phyloP scores from a whole-genome alignment of 2,888 invertebrate species.

The Glaucopsyche alexis region DNA sequence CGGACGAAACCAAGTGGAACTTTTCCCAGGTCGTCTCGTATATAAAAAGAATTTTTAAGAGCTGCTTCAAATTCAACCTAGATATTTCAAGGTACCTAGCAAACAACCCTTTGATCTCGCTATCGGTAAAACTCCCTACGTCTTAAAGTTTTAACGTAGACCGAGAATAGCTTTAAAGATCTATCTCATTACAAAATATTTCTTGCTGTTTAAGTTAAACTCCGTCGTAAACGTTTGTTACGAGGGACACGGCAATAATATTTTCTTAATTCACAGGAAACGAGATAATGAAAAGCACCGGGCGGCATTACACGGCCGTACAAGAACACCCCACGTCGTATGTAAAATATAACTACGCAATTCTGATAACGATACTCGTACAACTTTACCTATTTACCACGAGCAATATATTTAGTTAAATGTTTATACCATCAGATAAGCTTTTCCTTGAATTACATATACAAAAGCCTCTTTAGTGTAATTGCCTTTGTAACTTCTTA shows the following conservation, averaged over 20 bases:
- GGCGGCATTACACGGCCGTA: constrained; percentile 56
- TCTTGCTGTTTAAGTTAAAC: neutral
- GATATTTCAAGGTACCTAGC: constrained; percentile 48
- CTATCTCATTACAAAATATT: neutral
- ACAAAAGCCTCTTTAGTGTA: constrained; percentile 28
- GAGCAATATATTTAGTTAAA: constrained; percentile 68
- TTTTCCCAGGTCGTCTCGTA: constrained; percentile 64
- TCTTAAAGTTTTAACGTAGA: constrained; percentile 13
- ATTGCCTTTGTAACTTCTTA: constrained; percentile 27
- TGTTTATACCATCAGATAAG: constrained; percentile 63
- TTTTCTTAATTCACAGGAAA: constrained; percentile 58
- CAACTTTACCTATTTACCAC: constrained; percentile 68
- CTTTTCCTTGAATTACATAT: constrained; percentile 44
- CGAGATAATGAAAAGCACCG: constrained; percentile 59
- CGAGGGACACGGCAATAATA: constrained; percentile 43
- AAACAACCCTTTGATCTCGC: constrained; percentile 54
- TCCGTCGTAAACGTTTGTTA: constrained; percentile 3
- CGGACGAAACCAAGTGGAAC: constrained; percentile 71
- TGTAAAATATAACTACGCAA: constrained; percentile 56
- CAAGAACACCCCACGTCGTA: constrained; percentile 52
- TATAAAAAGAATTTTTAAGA: constrained; percentile 73
- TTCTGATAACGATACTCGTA: constrained; percentile 73
- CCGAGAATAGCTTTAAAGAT: constrained; percentile 6
- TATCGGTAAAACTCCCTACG: constrained; percentile 29
- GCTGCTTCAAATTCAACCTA: constrained; percentile 46